phyloP scores from a whole-genome alignment of 1,140 invertebrate genomes.

The Druon quercuslanigerum region DNA sequence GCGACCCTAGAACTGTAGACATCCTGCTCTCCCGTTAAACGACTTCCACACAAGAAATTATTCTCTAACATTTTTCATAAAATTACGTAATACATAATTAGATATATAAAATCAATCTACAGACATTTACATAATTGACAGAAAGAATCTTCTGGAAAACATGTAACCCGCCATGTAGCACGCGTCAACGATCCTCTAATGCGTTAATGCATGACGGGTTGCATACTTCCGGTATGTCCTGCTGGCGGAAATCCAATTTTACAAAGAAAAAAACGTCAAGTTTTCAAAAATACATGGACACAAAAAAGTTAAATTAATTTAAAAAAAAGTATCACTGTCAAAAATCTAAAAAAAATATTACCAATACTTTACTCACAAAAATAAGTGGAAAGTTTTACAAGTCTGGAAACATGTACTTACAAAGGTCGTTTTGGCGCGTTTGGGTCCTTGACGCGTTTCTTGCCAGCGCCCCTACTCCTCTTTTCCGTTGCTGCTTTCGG shows the following conservation, averaged over 20 bases:
- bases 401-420: constrained; percentile 80
- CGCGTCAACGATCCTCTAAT: constrained; percentile 2
- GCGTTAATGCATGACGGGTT: constrained; percentile 15
- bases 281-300: background rate
- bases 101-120: no score
- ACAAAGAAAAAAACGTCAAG: background rate
- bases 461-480: constrained; percentile 89
- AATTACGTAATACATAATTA: no score
- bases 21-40: no score
- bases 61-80: no score
- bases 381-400: background rate
- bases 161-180: background rate
- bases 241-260: background rate
- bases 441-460: constrained; percentile 96
- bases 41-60: no score
- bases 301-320: background rate
- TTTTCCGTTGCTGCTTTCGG: constrained; percentile 88
- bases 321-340: background rate
- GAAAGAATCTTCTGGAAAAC: constrained; percentile 4
- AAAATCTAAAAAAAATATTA: background rate
- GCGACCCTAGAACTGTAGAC: no score
- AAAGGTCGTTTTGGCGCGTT: constrained; percentile 99
- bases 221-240: background rate
- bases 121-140: no score
- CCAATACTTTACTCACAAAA: background rate